phyloP scores from a whole-genome alignment of 2,113 vertebrate genomes.

The Anolis carolinensis region DNA sequence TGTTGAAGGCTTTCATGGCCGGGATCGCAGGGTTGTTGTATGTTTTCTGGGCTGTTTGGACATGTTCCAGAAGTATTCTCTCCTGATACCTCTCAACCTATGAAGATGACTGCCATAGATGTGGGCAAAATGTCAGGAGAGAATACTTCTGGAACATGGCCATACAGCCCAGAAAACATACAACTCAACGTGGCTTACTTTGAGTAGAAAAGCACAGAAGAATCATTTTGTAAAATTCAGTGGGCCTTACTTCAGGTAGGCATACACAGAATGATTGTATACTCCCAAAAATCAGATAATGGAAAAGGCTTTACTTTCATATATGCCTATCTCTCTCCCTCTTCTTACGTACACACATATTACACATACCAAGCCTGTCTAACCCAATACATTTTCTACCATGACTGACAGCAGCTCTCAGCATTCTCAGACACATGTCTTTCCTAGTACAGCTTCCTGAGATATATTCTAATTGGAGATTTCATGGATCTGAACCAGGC shows the following conservation, averaged over 20 bases:
- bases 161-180: no score
- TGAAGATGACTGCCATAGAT: no score
- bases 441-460: neutral
- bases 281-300: neutral
- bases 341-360: neutral
- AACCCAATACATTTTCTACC: constrained; percentile 1
- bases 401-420: constrained; percentile 16
- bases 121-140: no score
- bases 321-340: neutral
- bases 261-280: no score
- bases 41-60: no score
- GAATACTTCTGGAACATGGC: no score
- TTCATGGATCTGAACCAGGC: neutral
- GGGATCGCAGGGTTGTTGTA: no score
- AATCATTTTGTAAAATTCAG: neutral
- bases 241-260: no score
- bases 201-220: neutral
- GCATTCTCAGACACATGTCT: neutral
- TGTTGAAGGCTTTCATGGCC: no score
- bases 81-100: no score
- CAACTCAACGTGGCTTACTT: neutral
- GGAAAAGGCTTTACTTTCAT: neutral
- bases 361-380: neutral
- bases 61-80: no score
- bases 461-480: constrained; percentile 14